Percentiles rank a stretch among this genome's conserved stretches.
Conservation (phyloP, 2,797 vertebrate species). For the Eleutherodactylus coqui region DNA sequence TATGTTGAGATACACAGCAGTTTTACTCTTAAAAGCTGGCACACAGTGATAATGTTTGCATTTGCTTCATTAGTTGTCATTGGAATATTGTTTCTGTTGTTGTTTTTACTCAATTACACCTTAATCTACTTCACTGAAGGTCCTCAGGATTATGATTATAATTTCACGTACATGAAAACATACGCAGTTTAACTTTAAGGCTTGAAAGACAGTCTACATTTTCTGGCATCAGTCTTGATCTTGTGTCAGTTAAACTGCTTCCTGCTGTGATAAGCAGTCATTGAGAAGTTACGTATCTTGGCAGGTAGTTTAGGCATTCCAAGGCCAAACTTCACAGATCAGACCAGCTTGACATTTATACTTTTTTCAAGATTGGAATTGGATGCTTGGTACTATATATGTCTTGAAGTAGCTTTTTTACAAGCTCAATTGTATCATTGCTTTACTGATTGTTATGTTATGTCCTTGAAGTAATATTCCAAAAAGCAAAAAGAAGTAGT, state of each 20-base stretch:
- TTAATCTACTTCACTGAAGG: neutral
- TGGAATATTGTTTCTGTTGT: constrained; percentile 9
- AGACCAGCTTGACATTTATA: constrained; percentile 67
- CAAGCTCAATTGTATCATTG: constrained; percentile 67
- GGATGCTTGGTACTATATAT: constrained; percentile 65
- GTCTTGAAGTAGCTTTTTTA: constrained; percentile 67
- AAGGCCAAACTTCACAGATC: constrained; percentile 71
- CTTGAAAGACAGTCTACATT: constrained; percentile 64
- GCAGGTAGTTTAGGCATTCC: constrained; percentile 69
- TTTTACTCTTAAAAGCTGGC: neutral
- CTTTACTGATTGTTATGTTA: constrained; percentile 69
- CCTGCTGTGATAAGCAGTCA: constrained; percentile 68
- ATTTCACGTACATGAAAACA: constrained; percentile 64
- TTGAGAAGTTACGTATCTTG: constrained; percentile 64
- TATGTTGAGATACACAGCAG: neutral
- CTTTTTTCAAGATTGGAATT: constrained; percentile 69
- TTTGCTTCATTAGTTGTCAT: neutral
- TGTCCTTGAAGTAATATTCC: constrained; percentile 69
- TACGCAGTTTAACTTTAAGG: constrained; percentile 66
- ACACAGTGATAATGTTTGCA: neutral
- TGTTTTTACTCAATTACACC: constrained; percentile 4
- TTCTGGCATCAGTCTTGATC: constrained; percentile 63
- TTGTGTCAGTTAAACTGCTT: constrained; percentile 69
- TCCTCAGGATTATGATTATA: constrained; percentile 62
- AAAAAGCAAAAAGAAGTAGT: constrained; percentile 19